phyloP scores from a whole-genome alignment of 2,797 vertebrate genomes.

The Synanceia verrucosa region DNA sequence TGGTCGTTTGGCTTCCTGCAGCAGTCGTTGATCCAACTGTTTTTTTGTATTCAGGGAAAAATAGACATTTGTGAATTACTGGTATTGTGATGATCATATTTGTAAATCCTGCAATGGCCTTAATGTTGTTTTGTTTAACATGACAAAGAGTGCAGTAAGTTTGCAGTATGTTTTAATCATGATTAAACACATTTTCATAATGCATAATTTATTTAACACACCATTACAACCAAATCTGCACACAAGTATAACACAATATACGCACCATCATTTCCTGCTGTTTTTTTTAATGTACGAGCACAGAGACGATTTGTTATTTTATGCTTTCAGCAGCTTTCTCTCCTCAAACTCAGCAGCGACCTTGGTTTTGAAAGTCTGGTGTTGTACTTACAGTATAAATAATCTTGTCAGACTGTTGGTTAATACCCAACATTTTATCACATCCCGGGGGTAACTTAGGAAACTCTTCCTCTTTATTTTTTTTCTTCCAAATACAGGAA shows the following conservation, averaged over 20 bases:
- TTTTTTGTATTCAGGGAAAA: background rate
- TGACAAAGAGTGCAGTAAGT: background rate
- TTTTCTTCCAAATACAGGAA: background rate
- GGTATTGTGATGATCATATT: background rate
- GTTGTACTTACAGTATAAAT: constrained; percentile 46
- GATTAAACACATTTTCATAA: background rate
- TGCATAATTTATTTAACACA: background rate
- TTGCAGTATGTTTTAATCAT: background rate
- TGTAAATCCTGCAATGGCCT: background rate
- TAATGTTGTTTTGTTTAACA: background rate
- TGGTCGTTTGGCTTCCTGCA: constrained; percentile 15
- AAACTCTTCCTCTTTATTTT: constrained; percentile 15
- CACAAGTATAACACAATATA: background rate
- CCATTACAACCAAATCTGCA: background rate
- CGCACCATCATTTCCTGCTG: constrained; percentile 13
- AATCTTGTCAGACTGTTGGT: constrained; percentile 39
- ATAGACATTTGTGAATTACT: background rate
- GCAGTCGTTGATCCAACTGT: constrained; percentile 20
- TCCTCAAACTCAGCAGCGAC: constrained; percentile 13
- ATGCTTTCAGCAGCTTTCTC: constrained; percentile 30
- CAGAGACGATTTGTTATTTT: constrained; percentile 29
- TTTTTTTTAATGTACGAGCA: constrained; percentile 19
- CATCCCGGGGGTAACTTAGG: constrained; percentile 27
- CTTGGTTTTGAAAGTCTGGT: constrained; percentile 45
- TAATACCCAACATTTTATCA: constrained; percentile 17